Percentiles rank a stretch among this genome's conserved stretches.
These are phyloP conservation scores for Pteruthius melanotis DNA, from an alignment of 2,113 vertebrate genomes.

Conservation along the genomic window DNA sequence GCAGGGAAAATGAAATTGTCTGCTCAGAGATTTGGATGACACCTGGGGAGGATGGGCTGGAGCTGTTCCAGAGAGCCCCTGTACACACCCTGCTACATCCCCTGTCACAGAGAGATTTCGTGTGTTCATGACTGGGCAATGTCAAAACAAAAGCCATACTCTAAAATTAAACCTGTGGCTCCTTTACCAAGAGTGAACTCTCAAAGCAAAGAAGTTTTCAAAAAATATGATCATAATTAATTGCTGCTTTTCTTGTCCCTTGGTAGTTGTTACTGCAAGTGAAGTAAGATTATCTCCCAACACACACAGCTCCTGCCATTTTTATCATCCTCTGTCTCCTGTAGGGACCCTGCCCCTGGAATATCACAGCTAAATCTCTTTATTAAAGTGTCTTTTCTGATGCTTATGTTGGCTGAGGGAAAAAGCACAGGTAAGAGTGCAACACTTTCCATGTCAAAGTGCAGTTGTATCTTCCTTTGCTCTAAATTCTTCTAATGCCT, in stretches of 20 bases:
- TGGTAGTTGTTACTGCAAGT: background rate
- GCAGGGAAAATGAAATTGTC: background rate
- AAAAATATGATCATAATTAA: background rate
- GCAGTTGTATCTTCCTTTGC: background rate
- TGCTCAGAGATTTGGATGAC: background rate
- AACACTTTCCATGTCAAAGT: background rate
- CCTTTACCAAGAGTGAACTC: background rate
- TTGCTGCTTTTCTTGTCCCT: conserved; percentile 1
- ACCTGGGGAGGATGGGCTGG: background rate
- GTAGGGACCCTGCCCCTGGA: background rate
- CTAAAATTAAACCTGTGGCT: background rate
- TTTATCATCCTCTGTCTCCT: background rate
- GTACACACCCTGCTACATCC: background rate
- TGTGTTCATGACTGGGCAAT: background rate
- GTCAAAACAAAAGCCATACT: background rate
- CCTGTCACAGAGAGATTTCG: background rate
- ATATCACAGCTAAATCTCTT: background rate
- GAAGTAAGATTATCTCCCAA: background rate
- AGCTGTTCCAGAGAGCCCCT: background rate
- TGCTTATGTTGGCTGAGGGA: background rate
- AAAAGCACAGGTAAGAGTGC: background rate
- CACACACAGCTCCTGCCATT: background rate
- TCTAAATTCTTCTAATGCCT: background rate
- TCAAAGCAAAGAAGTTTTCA: background rate
- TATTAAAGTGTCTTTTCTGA: background rate